phyloP scores from a whole-genome alignment of 2,888 invertebrate species.

The Diplolepis rosae region DNA sequence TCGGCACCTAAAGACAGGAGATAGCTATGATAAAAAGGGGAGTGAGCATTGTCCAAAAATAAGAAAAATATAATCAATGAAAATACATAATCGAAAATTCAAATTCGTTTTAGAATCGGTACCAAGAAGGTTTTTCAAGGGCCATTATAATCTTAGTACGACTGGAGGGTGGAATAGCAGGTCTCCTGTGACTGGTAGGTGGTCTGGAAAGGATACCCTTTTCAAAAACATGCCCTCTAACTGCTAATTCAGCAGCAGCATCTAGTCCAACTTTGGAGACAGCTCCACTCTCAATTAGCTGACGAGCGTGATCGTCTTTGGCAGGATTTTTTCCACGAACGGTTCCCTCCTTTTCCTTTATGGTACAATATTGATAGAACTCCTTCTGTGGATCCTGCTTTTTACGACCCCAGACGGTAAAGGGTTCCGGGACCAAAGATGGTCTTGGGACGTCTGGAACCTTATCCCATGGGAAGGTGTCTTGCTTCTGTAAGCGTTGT shows the following conservation, averaged over 20 bases:
- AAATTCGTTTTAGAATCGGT: slow-evolving; percentile 62
- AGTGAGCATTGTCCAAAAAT: slow-evolving; percentile 10
- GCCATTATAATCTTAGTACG: slow-evolving; percentile 70
- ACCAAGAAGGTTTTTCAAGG: slow-evolving; percentile 70
- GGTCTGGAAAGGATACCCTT: slow-evolving; percentile 67
- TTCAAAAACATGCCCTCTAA: slow-evolving; percentile 69
- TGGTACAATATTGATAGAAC: slow-evolving; percentile 69
- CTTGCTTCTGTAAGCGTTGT: slow-evolving; percentile 81
- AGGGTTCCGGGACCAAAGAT: slow-evolving; percentile 87
- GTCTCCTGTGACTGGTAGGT: slow-evolving; percentile 61
- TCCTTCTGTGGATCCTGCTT: slow-evolving; percentile 70
- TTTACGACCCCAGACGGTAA: slow-evolving; percentile 88
- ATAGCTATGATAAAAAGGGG: slow-evolving; percentile 14
- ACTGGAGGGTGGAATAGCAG: slow-evolving; percentile 63
- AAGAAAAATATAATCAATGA: slow-evolving; percentile 4
- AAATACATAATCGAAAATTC: background rate
- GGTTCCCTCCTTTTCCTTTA: slow-evolving; percentile 65
- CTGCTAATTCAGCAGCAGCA: slow-evolving; percentile 68
- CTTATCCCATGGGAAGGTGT: slow-evolving; percentile 89
- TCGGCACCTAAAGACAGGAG: background rate
- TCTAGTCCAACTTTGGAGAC: slow-evolving; percentile 69
- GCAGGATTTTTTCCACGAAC: slow-evolving; percentile 67
- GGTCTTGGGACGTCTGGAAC: slow-evolving; percentile 91
- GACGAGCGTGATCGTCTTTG: slow-evolving; percentile 67
- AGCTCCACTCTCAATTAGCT: slow-evolving; percentile 68